Evolutionary conservation across 2,113 vertebrate genomes (phyloP).

Genomic region (Jacana jacana): DNA sequence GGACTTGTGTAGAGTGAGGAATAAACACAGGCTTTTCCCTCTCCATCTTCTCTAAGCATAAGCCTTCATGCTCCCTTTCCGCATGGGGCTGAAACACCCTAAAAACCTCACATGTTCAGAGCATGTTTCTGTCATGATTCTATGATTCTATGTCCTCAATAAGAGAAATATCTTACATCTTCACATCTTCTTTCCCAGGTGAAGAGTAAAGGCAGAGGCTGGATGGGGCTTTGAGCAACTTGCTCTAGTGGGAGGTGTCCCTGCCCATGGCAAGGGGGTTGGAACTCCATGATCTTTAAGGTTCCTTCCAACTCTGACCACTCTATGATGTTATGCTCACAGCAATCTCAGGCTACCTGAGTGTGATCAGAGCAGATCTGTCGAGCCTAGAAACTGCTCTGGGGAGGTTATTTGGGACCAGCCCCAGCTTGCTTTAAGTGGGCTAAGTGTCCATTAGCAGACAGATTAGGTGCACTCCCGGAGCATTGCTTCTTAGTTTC

Average conservation of each 20-base stretch:
- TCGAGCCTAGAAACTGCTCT: background rate
- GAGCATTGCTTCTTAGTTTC: background rate
- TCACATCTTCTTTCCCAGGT: background rate
- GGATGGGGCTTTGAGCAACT: too few species aligned
- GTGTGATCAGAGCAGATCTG: background rate
- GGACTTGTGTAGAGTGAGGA: background rate
- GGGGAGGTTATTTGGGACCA: background rate
- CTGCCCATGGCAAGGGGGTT: too few species aligned
- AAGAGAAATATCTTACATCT: background rate
- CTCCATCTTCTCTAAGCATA: background rate
- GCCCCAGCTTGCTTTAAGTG: background rate
- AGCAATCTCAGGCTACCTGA: background rate
- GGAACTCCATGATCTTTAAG: too few species aligned
- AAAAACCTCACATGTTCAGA: background rate
- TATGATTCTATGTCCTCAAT: too few species aligned
- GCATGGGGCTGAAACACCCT: background rate
- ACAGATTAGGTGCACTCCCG: background rate
- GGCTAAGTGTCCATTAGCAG: constrained; percentile 24
- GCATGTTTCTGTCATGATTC: too few species aligned
- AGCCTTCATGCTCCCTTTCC: background rate
- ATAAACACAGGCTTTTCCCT: background rate
- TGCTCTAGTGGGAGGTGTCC: too few species aligned
- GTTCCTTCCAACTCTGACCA: too few species aligned
- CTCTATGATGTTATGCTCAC: too few species aligned
- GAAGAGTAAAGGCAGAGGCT: background rate